Base-by-base conservation (phyloP, 2,888 invertebrate genomes). In the Lasioglossum figueresi region DNA sequence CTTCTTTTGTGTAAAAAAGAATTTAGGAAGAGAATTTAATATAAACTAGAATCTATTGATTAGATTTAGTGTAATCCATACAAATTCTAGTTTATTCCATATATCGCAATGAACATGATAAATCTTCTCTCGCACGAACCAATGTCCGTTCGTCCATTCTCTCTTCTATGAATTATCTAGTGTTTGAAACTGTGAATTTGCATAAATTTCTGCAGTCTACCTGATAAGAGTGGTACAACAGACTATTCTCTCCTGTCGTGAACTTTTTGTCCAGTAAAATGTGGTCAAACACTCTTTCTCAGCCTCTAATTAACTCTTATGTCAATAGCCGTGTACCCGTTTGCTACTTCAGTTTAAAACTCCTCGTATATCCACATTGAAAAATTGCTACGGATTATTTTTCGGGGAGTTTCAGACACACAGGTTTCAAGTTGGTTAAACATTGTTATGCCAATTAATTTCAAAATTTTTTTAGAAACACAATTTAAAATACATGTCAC, bases 281-380 rank as follows among this genome's bases (percentile, higher is more conserved):
- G 63, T 63, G 63, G 63, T 63, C 63, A 63, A 63, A 63, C 63
- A 63, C 5, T 63, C 63, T 63, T 31, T 16, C 63, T 63, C 63
- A 31, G 63, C 16, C 31, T 16, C 63, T 63, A 63, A 63, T 63
- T 63, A 63, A 31, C 63, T 31, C 31, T 31, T 6, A 16, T 63
- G 31, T 31, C 63, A 63, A 63, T 31, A 63, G 1, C n/a, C 31
- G 31, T 16, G 31, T 27, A 63, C 27, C 63, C 16, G 63, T 63
- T 63, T 63, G 16, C 63, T 63, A 31, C 16, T 63, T 63, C 2
- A 16, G 31, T 63, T 63, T 63, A 31, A 63, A 63, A 31, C 63
- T 63, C 63, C 31, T 6, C 2, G 14, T 27, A 6, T 31, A 16
- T 31, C 6, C 63, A 31, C 16, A 63, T 31, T 31, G 16, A 27